Evolutionary conservation across 2,888 invertebrate species (phyloP).

Genomic region (Linnaemya vulpina): DNA sequence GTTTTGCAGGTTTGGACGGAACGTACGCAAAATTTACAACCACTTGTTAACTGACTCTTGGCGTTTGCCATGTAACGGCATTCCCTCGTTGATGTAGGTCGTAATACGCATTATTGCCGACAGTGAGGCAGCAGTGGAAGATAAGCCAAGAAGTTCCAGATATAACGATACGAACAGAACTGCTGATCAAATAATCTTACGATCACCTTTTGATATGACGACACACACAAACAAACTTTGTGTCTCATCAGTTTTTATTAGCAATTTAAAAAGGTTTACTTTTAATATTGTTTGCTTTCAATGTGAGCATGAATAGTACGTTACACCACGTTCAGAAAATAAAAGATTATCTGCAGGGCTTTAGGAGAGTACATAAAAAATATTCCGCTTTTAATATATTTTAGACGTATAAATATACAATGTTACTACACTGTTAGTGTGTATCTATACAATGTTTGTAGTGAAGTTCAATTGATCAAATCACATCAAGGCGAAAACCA

Average conservation of each 20-base stretch:
- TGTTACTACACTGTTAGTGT: too few species aligned
- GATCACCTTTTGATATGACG: constrained; percentile 65
- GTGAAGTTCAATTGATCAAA: too few species aligned
- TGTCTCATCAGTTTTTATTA: constrained; percentile 82
- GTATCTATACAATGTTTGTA: too few species aligned
- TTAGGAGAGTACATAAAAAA: too few species aligned
- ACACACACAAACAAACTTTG: constrained; percentile 38
- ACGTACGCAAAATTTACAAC: constrained; percentile 50
- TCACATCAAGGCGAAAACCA: too few species aligned
- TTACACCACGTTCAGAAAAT: too few species aligned
- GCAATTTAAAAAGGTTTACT: constrained; percentile 79
- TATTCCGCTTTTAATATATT: too few species aligned
- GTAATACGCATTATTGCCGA: not conserved
- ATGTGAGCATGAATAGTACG: constrained; percentile 81
- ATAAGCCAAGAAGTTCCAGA: not conserved
- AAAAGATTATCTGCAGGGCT: too few species aligned
- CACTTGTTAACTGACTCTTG: constrained; percentile 43
- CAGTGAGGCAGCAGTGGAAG: not conserved
- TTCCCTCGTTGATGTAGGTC: constrained; percentile 62
- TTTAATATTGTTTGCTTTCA: constrained; percentile 81
- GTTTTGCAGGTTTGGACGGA: constrained; percentile 49
- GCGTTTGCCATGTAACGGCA: constrained; percentile 48
- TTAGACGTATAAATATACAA: too few species aligned
- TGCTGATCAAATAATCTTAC: constrained; percentile 24
- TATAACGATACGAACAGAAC: constrained; percentile 3